Conservation (phyloP, 1,140 invertebrate genomes). For the Pseudomyrmex sp. region DNA sequence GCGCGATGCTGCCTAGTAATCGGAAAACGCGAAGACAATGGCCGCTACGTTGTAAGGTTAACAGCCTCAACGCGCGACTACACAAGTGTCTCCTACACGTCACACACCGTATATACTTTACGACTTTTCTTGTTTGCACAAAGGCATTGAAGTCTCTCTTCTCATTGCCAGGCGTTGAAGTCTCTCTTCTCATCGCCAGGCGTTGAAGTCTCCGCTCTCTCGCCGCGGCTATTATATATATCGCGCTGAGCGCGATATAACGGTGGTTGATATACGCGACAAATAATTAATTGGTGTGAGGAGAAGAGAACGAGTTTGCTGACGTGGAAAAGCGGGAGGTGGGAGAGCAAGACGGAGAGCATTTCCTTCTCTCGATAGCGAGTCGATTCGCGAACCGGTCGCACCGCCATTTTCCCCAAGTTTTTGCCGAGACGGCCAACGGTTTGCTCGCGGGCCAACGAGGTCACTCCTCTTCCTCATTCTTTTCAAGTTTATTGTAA, state of each 20-base stretch:
- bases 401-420: conserved; percentile 70
- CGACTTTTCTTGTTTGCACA: too few relatives aligned
- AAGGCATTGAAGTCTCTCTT: too few relatives aligned
- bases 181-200: not conserved
- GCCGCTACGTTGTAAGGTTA: conserved; percentile 61
- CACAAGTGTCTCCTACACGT: conserved; percentile 18
- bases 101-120: not conserved
- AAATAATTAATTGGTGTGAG: conserved; percentile 25
- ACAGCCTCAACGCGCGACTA: conserved; percentile 47
- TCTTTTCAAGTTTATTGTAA: conserved; percentile 43
- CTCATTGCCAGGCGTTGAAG: too few relatives aligned
- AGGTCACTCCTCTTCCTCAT: conserved; percentile 65
- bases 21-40: conserved; percentile 67
- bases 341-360: conserved; percentile 35
- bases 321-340: conserved; percentile 39
- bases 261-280: conserved; percentile 42
- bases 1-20: conserved; percentile 56
- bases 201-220: conserved; percentile 41
- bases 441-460: conserved; percentile 65
- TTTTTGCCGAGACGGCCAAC: conserved; percentile 69
- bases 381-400: conserved; percentile 74
- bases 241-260: not conserved
- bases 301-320: conserved; percentile 4
- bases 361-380: conserved; percentile 69
- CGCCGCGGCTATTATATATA: not conserved